These are phyloP conservation scores for Arrhopalites spinosus DNA, from an alignment of 2,888 invertebrate species.

Conservation along the genomic window DNA sequence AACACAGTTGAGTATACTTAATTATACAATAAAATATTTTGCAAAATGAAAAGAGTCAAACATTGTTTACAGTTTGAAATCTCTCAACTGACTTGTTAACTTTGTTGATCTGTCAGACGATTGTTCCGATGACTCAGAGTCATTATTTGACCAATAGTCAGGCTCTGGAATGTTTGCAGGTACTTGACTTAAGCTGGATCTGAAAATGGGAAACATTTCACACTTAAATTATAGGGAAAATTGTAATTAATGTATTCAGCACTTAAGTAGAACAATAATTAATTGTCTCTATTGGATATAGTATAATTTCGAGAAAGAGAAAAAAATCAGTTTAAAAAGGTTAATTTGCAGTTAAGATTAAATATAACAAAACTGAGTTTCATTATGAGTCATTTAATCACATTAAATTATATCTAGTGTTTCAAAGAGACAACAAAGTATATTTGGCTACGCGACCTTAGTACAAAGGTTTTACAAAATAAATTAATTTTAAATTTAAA, in stretches of 20 bases:
- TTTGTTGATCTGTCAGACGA: not conserved
- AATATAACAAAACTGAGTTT: not conserved
- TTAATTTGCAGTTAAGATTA: too few species aligned
- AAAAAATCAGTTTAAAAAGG: too few species aligned
- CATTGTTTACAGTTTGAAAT: constrained; percentile 9
- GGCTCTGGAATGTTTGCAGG: constrained; percentile 16
- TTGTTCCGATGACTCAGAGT: not conserved
- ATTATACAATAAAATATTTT: too few species aligned
- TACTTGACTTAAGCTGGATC: not conserved
- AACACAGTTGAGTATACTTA: too few species aligned
- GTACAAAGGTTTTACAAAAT: not conserved
- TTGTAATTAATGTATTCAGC: not conserved
- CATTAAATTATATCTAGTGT: not conserved
- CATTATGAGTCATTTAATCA: not conserved
- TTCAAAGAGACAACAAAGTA: too few species aligned
- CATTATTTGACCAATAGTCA: constrained; percentile 18
- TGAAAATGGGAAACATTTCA: too few species aligned
- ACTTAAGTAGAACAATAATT: not conserved
- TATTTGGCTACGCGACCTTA: too few species aligned
- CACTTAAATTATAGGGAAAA: not conserved
- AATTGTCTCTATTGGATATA: not conserved
- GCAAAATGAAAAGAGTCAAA: too few species aligned
- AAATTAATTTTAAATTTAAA: not conserved
- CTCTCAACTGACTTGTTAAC: constrained; percentile 3
- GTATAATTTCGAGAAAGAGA: not conserved